A percentile compares a stretch with the other conserved stretches of the same genome.
These are phyloP conservation scores for Phrynosoma platyrhinos DNA, from an alignment of 2,113 vertebrate genomes.

Conservation along the genomic window DNA sequence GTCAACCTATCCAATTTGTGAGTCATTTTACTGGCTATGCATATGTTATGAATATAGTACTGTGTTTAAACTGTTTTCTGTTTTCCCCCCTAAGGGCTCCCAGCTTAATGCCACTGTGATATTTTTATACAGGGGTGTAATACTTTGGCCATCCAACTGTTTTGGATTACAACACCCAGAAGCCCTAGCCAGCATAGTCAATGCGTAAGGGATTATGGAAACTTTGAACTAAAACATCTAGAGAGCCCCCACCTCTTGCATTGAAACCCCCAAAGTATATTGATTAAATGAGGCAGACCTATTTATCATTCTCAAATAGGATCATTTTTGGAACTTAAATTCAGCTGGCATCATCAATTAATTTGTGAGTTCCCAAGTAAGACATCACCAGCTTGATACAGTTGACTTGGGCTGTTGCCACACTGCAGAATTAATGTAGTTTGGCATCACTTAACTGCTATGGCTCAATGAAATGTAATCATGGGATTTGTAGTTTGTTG, in stretches of 20 bases:
- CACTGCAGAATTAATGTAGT: too few species aligned
- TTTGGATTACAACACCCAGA: too few species aligned
- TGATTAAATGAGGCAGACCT: background rate
- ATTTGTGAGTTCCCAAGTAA: background rate
- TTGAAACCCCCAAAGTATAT: background rate
- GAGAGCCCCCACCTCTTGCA: background rate
- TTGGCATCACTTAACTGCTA: too few species aligned
- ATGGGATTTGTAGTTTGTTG: too few species aligned
- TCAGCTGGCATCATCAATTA: background rate
- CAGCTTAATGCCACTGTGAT: background rate
- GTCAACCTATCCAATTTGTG: background rate
- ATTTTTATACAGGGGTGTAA: background rate
- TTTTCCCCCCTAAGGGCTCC: background rate
- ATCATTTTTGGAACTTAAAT: too few species aligned
- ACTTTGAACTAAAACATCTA: background rate
- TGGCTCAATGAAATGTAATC: too few species aligned
- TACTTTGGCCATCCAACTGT: background rate
- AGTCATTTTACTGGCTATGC: accelerated
- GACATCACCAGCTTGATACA: background rate
- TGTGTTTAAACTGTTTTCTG: background rate
- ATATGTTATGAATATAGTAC: background rate
- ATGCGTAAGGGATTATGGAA: background rate
- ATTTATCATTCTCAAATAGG: background rate
- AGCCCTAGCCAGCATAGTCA: background rate
- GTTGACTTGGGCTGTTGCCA: too few species aligned